Evolutionary conservation across 2,113 vertebrate genomes (phyloP).

Genomic region (Fregetta grallaria): DNA sequence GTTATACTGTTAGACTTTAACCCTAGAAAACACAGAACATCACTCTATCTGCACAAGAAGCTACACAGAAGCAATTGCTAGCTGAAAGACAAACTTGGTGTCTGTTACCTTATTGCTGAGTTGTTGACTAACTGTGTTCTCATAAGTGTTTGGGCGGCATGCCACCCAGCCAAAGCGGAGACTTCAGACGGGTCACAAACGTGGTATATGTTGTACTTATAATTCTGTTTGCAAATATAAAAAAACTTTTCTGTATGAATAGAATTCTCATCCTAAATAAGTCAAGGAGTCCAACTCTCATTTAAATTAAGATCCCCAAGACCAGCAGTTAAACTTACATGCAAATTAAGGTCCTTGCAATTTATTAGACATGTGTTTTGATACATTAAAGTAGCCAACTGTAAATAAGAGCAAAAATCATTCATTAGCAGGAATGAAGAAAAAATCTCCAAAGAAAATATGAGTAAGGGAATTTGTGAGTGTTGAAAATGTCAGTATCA

Average conservation of each 20-base stretch:
- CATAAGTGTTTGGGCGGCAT: not conserved
- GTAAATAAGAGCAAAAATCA: not conserved
- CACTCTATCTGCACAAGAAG: not conserved
- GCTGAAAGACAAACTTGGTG: not conserved
- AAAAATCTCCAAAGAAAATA: not conserved
- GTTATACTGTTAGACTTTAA: not conserved
- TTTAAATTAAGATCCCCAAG: not conserved
- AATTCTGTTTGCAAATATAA: not conserved
- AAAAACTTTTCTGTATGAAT: not conserved
- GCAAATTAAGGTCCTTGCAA: not conserved
- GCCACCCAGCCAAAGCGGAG: not conserved
- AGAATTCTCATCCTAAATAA: not conserved
- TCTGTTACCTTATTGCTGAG: not conserved
- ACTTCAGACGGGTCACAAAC: not conserved
- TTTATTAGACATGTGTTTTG: not conserved
- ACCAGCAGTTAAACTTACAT: not conserved
- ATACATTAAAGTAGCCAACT: not conserved
- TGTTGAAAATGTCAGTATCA: not conserved
- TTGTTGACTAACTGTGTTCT: not conserved
- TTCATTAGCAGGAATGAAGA: not conserved
- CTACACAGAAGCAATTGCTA: not conserved
- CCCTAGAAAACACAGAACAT: not conserved
- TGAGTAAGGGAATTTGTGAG: not conserved
- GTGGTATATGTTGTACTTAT: not conserved
- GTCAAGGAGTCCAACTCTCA: not conserved